Evolutionary conservation across 1,140 invertebrate genomes (phyloP).

Genomic region (Calephelis virginiensis): DNA sequence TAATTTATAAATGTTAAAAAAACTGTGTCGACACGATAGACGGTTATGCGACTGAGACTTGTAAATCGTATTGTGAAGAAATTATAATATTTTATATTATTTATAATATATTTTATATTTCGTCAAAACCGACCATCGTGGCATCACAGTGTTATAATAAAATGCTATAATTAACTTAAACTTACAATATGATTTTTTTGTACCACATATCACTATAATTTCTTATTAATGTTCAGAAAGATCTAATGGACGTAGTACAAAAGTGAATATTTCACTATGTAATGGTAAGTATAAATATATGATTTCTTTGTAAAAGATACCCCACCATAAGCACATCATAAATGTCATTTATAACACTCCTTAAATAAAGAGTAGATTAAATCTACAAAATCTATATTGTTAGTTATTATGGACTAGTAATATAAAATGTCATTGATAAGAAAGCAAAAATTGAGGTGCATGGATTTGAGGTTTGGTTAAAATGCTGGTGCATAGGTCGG

Average conservation of each 20-base stretch:
- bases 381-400: slow-evolving; percentile 62
- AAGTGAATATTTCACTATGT: slow-evolving; percentile 51
- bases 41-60: slow-evolving; percentile 2
- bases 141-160: not conserved
- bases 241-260: slow-evolving; percentile 64
- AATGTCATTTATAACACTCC: slow-evolving; percentile 44
- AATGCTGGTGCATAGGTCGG: no score
- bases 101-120: slow-evolving; percentile 13
- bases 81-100: slow-evolving; percentile 11
- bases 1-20: slow-evolving; percentile 14
- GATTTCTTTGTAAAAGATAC: slow-evolving; percentile 38
- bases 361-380: slow-evolving; percentile 55
- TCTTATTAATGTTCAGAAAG: not conserved
- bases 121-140: not conserved
- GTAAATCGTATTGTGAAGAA: slow-evolving; percentile 7
- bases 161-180: slow-evolving; percentile 9
- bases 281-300: slow-evolving; percentile 61
- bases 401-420: slow-evolving; percentile 51
- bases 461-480: slow-evolving; percentile 8
- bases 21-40: slow-evolving; percentile 11
- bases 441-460: no score
- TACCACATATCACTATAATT: not conserved
- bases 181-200: not conserved
- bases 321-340: slow-evolving; percentile 41
- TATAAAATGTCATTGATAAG: slow-evolving; percentile 12